phyloP scores from a whole-genome alignment of 2,888 invertebrate species.

The Leptarthrus brevirostris region DNA sequence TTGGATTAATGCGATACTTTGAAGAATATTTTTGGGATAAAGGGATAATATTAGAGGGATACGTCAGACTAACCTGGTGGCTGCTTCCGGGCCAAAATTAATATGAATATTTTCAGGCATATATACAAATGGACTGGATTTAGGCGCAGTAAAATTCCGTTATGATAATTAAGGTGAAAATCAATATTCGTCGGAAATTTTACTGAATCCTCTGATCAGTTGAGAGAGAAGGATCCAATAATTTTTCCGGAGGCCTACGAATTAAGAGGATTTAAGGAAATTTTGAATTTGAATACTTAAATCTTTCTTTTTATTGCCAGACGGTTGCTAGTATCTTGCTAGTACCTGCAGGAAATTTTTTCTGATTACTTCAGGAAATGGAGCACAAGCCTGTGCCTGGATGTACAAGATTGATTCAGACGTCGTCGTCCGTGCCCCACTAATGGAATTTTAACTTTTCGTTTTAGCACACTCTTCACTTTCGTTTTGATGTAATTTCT shows the following conservation, averaged over 20 bases:
- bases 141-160: not conserved
- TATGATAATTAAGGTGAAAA: conserved; percentile 25
- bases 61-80: not conserved
- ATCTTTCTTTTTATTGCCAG: conserved; percentile 5
- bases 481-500: not conserved
- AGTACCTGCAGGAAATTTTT: conserved; percentile 1
- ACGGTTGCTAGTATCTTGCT: not conserved
- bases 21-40: conserved; percentile 37
- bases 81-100: conserved; percentile 16
- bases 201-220: not conserved
- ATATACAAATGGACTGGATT: conserved; percentile 18
- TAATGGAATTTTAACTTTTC: conserved; percentile 36
- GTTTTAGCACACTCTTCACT: not conserved
- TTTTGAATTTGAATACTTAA: conserved; percentile 39
- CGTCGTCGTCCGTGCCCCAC: too few species aligned
- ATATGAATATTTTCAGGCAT: conserved; percentile 26
- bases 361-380: conserved; percentile 27
- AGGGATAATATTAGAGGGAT: conserved; percentile 24
- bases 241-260: conserved; percentile 7
- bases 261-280: conserved; percentile 23
- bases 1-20: conserved; percentile 21
- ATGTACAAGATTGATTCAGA: conserved; percentile 7
- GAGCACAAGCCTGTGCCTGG: not conserved
- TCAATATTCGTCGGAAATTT: not conserved
- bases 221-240: not conserved